Conservation (phyloP, 1,140 invertebrate genomes). For the Drosophila aff. region DNA sequence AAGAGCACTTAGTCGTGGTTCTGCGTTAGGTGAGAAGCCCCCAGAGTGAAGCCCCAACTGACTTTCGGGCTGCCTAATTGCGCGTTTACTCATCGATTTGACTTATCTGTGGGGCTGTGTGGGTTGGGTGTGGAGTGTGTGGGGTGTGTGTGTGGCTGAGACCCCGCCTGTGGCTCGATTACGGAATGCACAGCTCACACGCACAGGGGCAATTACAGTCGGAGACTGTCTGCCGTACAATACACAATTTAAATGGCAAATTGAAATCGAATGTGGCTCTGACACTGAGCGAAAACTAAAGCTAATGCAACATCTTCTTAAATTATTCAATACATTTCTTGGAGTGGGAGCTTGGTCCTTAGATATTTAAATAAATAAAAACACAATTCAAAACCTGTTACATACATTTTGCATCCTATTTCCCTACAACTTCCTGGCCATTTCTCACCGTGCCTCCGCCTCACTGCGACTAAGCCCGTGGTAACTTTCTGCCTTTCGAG, state of each 20-base stretch:
- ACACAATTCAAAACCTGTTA: accelerated
- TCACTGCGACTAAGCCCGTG: background rate
- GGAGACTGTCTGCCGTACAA: conserved; percentile 12
- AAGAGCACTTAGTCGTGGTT: conserved; percentile 26
- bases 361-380: background rate
- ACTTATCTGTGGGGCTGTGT: background rate
- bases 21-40: conserved; percentile 4
- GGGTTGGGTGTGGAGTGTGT: background rate
- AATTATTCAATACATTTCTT: background rate
- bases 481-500: conserved; percentile 12
- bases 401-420: background rate
- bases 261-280: conserved; percentile 43
- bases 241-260: conserved; percentile 52
- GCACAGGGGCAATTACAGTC: background rate
- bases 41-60: conserved; percentile 25
- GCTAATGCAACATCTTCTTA: too few relatives aligned
- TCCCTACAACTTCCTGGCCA: background rate
- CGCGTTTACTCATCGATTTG: conserved; percentile 49
- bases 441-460: background rate
- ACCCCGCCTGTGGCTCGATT: conserved; percentile 32
- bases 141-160: background rate
- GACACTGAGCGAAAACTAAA: conserved; percentile 4
- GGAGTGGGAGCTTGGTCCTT: too few relatives aligned
- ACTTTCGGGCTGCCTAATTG: conserved; percentile 47
- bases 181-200: conserved; percentile 25